phyloP scores from a whole-genome alignment of 2,888 invertebrate species.

The Tachina fera region DNA sequence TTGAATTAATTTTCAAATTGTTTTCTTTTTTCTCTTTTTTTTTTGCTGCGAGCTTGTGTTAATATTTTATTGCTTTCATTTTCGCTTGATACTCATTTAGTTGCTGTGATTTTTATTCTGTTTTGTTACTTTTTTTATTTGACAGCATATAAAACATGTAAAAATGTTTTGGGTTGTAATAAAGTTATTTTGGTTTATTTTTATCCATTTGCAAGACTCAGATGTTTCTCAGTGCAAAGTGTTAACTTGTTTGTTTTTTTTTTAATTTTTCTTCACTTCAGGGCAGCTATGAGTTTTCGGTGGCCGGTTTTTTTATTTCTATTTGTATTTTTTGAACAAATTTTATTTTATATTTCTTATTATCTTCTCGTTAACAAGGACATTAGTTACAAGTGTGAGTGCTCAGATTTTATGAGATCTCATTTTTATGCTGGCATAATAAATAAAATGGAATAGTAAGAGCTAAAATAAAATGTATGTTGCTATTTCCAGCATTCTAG shows the following conservation, averaged over 20 bases:
- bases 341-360: conserved; percentile 33
- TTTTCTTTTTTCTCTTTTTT: background rate
- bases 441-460: background rate
- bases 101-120: conserved; percentile 46
- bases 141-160: conserved; percentile 15
- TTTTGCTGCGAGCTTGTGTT: background rate
- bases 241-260: conserved; percentile 10
- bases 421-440: conserved; percentile 34
- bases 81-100: conserved; percentile 44
- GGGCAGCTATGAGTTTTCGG: conserved; percentile 40
- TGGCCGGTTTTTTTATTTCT: conserved; percentile 34
- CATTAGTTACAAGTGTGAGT: conserved; percentile 55
- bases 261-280: conserved; percentile 16
- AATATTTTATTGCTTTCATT: conserved; percentile 55
- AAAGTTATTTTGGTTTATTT: conserved; percentile 64
- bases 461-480: background rate
- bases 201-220: conserved; percentile 53
- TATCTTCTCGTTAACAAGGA: conserved; percentile 60
- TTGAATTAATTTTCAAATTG: conserved; percentile 48
- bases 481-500: background rate
- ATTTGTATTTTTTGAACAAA: conserved; percentile 2
- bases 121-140: conserved; percentile 10
- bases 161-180: conserved; percentile 51
- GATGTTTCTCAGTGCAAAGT: conserved; percentile 42
- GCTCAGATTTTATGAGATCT: conserved; percentile 57